Evolutionary conservation across 1,140 invertebrate species (phyloP).

Genomic region (Ephestia elutella): DNA sequence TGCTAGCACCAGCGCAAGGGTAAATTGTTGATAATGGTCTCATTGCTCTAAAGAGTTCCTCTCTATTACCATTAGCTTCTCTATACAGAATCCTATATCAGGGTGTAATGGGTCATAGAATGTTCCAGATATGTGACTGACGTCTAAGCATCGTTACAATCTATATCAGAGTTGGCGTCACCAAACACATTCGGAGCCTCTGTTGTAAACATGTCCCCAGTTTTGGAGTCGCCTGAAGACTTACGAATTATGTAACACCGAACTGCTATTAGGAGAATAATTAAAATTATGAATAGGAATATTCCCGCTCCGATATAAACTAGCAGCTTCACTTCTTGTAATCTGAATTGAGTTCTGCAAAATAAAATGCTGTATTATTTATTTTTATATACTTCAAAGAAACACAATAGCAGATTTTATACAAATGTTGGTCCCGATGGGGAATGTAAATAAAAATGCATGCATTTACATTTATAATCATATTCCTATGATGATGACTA

Average conservation of each 20-base stretch:
- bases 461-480: too few species aligned
- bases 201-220: slow-evolving; percentile 69
- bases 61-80: slow-evolving; percentile 48
- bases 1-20: slow-evolving; percentile 54
- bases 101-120: slow-evolving; percentile 70
- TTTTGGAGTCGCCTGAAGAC: slow-evolving; percentile 48
- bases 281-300: slow-evolving; percentile 40
- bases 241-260: slow-evolving; percentile 47
- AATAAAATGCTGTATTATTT: too few species aligned
- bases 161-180: slow-evolving; percentile 67
- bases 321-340: slow-evolving; percentile 33
- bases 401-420: too few species aligned
- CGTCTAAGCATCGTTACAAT: slow-evolving; percentile 66
- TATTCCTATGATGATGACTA: too few species aligned
- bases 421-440: too few species aligned
- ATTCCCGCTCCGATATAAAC: slow-evolving; percentile 53
- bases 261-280: slow-evolving; percentile 34
- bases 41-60: slow-evolving; percentile 55
- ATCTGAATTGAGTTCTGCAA: slow-evolving; percentile 27
- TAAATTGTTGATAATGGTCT: slow-evolving; percentile 64
- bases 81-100: slow-evolving; percentile 68
- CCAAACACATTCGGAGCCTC: slow-evolving; percentile 69
- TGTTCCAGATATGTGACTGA: slow-evolving; percentile 66
- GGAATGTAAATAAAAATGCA: too few species aligned
- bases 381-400: too few species aligned